phyloP scores from a whole-genome alignment of 2,113 vertebrate species.

The Panthera uncia region DNA sequence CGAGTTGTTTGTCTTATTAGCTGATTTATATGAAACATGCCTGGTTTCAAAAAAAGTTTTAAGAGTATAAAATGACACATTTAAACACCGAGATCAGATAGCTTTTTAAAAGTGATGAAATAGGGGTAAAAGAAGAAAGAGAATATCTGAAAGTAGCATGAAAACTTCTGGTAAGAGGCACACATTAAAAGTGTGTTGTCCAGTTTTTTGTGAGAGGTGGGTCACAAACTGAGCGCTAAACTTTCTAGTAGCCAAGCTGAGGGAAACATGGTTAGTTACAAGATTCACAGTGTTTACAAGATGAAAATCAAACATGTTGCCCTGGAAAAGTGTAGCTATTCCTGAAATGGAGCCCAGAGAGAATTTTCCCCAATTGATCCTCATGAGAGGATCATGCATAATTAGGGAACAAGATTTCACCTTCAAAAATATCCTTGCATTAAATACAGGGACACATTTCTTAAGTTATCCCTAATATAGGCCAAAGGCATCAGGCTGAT shows the following conservation, averaged over 20 bases:
- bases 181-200: neutral
- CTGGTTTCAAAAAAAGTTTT: conserved; percentile 10
- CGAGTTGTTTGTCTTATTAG: neutral
- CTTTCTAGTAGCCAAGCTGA: neutral
- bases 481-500: neutral
- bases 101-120: neutral
- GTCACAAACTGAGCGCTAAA: neutral
- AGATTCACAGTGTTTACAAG: neutral
- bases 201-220: neutral
- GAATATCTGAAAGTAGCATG: neutral
- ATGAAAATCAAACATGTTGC: neutral
- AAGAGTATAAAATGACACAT: neutral
- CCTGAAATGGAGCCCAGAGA: neutral
- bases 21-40: neutral
- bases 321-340: neutral
- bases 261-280: neutral
- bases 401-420: neutral
- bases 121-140: neutral
- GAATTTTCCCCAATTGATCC: neutral
- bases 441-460: neutral
- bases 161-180: neutral
- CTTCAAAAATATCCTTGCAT: neutral
- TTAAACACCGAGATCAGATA: neutral
- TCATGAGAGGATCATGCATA: neutral
- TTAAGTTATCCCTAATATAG: neutral